Evolutionary conservation across 2,797 vertebrate genomes (phyloP).

Genomic region (Spheniscus humboldti): DNA sequence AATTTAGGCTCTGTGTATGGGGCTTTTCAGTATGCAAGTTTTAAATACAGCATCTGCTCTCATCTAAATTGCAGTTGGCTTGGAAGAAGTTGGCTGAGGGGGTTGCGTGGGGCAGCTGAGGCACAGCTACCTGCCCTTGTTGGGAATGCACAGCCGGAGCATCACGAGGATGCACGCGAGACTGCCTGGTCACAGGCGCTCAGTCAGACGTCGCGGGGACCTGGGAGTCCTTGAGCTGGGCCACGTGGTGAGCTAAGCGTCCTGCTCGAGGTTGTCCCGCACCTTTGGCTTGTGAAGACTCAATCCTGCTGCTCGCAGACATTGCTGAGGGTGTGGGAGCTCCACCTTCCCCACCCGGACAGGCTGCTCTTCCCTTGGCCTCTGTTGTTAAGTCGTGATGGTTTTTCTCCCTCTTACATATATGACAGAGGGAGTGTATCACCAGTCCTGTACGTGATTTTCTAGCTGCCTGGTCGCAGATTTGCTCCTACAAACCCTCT

Average conservation of each 20-base stretch:
- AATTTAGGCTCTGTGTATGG: not conserved
- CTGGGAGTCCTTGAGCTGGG: not conserved
- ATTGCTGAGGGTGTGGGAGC: not conserved
- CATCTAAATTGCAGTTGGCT: not conserved
- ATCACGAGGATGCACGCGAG: fast-evolving
- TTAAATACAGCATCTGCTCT: not conserved
- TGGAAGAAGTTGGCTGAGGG: not conserved
- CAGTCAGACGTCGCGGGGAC: not conserved
- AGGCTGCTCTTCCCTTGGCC: not conserved
- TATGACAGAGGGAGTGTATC: not conserved
- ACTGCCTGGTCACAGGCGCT: not conserved
- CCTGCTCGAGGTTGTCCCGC: not conserved
- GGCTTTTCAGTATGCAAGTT: not conserved
- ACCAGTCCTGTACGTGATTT: not conserved
- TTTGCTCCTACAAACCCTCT: not conserved
- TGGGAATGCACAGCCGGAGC: fast-evolving
- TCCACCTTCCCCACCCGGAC: not conserved
- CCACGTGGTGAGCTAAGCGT: not conserved
- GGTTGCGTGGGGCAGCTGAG: not conserved
- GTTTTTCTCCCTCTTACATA: not conserved
- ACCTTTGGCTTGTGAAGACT: not conserved
- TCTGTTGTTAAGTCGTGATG: not conserved
- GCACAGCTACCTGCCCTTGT: not conserved
- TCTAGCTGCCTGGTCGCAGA: not conserved
- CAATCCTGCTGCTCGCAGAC: not conserved